Evolutionary conservation across 2,888 invertebrate species (phyloP), one percentile per base, ranked within the genome.

Genomic region (Pollenia labialis): DNA sequence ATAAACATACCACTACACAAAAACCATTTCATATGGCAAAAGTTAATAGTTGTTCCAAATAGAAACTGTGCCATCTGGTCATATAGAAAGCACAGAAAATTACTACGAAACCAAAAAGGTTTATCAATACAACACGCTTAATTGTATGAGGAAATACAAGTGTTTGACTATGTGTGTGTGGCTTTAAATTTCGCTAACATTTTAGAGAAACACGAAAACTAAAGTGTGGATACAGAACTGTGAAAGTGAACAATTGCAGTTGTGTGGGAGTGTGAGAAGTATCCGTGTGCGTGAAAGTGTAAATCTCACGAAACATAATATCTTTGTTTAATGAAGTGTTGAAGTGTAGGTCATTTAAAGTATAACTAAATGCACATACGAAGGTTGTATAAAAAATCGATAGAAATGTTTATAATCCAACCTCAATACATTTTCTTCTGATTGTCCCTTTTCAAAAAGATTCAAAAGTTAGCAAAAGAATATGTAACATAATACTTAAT

Each of bases 281-380:
- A 10, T 23, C 7, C n/a, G 32, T 56, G 42, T 46, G 54, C 18
- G 62, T 48, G 16, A n/a, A 82, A 81, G 68, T 75, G 74, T 60
- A 81, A 82, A 75, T 69, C 75, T 75, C 60, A 69, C 69, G 68
- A 75, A 69, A 54, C 68, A 62, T 75, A 60, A 52, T 71, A 81
- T 76, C 14, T 50, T 62, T 75, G 64, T 56, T 71, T 71, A 85
- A 85, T 85, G 71, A 81, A 76, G 81, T 76, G 75, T 81, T 75
- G 54, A 62, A 71, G 64, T 85, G 62, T 81, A 75, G 81, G 75
- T 76, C 71, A 76, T 52, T 46, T 64, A 62, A 16, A 50, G 12
- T 71, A 64, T 18, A 46, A 42, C 14, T 66, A 56, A 50, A 32
- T 40, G 7, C 16, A 18, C 42, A 23, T 56, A 40, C 40, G 58